Base-by-base conservation (phyloP, 2,113 vertebrate species). In the Ophiodon elongatus region DNA sequence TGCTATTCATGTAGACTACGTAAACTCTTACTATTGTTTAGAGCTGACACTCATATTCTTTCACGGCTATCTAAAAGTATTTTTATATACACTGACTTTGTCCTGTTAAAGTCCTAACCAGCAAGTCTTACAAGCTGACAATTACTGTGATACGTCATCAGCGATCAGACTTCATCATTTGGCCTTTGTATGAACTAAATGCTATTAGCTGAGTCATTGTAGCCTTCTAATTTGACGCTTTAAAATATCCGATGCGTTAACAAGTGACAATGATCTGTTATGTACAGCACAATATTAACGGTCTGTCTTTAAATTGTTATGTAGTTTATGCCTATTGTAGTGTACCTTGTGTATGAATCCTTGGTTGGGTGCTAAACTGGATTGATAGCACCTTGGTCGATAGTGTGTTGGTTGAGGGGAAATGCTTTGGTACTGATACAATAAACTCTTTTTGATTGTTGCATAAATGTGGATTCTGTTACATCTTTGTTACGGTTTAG, bases 391-490 rank as follows among this genome's bases (percentile, higher is more conserved):
- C 59, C 45, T 81, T 81, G 39, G 39, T 73, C 27, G 66, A 69
- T 66, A 79, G 60, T 80, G 79, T 70, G 71, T 81, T 74, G 52
- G 72, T 79, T 72, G 11, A 73, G 43, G 73, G 84, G 64, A 89
- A 73, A 76, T 84, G 52, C 74, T 83, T 91, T 92, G 92, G 80
- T 83, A 87, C 33, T 27, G 14, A 62, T 62, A 88, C 79, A 93
- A 93, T 94, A 93, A 94, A 93, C 23, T 59, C 47, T 85, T 85
- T 83, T 91, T 91, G 78, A 63, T 82, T 65, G 33, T 56, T 82
- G 19, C 43, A 76, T 63, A 21, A 71, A 59, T 70, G 70, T 31
- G 63, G 57, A 17, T 92, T 21, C 14, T 47, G 71, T 89, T 88
- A 68, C 62, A 8, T 15, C 73, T 37, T 65, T 74, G 15, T 70